A percentile compares a stretch with the other conserved stretches of the same genome.
phyloP scores from a whole-genome alignment of 53 echinoderm and acorn worm genomes.

The Temnopleurus reevesii region DNA sequence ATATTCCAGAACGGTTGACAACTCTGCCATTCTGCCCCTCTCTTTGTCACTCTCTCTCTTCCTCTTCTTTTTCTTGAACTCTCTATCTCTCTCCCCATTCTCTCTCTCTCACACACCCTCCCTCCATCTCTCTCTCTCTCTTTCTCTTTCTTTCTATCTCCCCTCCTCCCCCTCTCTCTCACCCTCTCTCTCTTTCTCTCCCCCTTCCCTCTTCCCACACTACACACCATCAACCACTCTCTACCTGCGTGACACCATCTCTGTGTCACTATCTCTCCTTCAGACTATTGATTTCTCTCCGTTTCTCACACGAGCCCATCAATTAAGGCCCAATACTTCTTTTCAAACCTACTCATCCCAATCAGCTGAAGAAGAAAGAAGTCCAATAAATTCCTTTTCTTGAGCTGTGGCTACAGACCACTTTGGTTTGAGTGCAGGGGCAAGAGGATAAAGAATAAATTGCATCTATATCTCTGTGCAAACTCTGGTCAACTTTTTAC shows the following conservation, averaged over 20 bases:
- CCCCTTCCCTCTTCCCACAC: neutral
- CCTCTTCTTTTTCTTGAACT: neutral
- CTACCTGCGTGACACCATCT: too few relatives aligned
- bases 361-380: neutral
- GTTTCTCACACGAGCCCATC: neutral
- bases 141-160: neutral
- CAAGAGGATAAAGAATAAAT: too few relatives aligned
- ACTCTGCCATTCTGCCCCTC: neutral
- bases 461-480: too few relatives aligned
- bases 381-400: neutral
- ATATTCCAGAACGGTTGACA: too few relatives aligned
- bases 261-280: neutral
- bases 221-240: neutral
- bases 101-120: neutral
- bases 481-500: too few relatives aligned
- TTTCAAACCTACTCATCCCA: conserved; percentile 16
- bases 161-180: neutral
- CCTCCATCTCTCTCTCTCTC: neutral
- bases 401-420: too few relatives aligned
- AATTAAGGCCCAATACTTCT: neutral
- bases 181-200: neutral
- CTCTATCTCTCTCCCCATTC: neutral
- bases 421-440: too few relatives aligned
- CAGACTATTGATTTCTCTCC: neutral
- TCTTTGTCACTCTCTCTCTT: neutral